Percentiles rank a stretch among this genome's conserved stretches.
Conservation (phyloP, 2,888 invertebrate genomes). For the Panzeria rudis region DNA sequence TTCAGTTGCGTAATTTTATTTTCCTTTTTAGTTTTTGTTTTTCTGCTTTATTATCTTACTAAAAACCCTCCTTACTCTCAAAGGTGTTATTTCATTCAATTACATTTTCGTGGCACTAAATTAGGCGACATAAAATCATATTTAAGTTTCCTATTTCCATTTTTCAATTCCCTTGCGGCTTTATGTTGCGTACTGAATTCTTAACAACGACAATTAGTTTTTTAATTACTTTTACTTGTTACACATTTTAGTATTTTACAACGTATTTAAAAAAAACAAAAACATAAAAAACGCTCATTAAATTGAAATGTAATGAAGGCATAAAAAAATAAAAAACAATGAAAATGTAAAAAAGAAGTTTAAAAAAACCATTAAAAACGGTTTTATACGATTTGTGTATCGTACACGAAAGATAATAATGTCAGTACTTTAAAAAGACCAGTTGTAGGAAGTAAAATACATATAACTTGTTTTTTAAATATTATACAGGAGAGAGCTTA, state of each 20-base stretch:
- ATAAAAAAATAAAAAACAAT: not conserved
- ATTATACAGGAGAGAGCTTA: too few species aligned
- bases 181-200: slow-evolving; percentile 55
- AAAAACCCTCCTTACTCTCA: slow-evolving; percentile 26
- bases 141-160: slow-evolving; percentile 53
- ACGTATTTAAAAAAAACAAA: slow-evolving; percentile 46
- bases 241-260: slow-evolving; percentile 58
- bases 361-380: not conserved
- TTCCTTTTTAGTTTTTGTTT: not conserved
- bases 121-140: slow-evolving; percentile 63
- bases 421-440: not conserved
- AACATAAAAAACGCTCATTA: slow-evolving; percentile 47
- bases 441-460: too few species aligned
- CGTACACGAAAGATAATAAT: not conserved
- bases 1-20: slow-evolving; percentile 16
- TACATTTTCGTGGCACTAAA: slow-evolving; percentile 55
- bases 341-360: not conserved
- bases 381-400: not conserved
- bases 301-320: slow-evolving; percentile 31
- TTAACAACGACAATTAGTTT: slow-evolving; percentile 64
- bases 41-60: not conserved
- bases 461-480: too few species aligned
- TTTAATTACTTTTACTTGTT: slow-evolving; percentile 69
- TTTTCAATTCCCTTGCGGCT: slow-evolving; percentile 47
- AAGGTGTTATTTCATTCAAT: slow-evolving; percentile 68